Percentiles rank a stretch among this genome's conserved stretches.
phyloP scores from a whole-genome alignment of 2,888 invertebrate genomes.

The Enchytraeus crypticus region DNA sequence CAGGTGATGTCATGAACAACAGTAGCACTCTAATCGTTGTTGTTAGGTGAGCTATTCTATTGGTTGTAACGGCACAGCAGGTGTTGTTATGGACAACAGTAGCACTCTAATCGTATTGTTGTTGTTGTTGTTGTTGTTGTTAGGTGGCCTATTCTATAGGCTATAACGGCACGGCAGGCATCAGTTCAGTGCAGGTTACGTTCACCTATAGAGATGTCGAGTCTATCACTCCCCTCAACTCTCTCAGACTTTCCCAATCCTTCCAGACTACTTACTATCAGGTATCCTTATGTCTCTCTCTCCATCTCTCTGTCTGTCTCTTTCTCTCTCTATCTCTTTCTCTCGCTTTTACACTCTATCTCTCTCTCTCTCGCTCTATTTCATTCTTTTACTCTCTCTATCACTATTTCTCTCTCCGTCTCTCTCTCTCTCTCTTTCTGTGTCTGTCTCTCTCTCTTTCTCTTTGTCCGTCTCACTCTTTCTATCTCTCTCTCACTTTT shows the following conservation, averaged over 20 bases:
- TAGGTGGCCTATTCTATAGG: conserved; percentile 17
- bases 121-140: no score
- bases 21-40: no score
- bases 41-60: no score
- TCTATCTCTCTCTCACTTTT: no score
- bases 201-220: conserved; percentile 46
- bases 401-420: not conserved
- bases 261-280: conserved; percentile 31
- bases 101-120: no score
- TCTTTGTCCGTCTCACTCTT: no score
- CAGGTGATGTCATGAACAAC: no score
- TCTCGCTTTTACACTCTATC: not conserved
- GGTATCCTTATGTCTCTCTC: conserved; percentile 23
- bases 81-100: no score
- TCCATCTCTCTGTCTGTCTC: not conserved
- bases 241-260: conserved; percentile 31
- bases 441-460: no score
- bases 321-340: not conserved
- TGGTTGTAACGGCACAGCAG: no score
- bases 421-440: not conserved
- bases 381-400: not conserved
- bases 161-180: conserved; percentile 53
- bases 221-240: conserved; percentile 31
- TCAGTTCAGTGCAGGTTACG: conserved; percentile 43
- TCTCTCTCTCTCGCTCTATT: not conserved